Evolutionary conservation across 1,140 invertebrate species (phyloP).

Genomic region (Glomeris maerens): DNA sequence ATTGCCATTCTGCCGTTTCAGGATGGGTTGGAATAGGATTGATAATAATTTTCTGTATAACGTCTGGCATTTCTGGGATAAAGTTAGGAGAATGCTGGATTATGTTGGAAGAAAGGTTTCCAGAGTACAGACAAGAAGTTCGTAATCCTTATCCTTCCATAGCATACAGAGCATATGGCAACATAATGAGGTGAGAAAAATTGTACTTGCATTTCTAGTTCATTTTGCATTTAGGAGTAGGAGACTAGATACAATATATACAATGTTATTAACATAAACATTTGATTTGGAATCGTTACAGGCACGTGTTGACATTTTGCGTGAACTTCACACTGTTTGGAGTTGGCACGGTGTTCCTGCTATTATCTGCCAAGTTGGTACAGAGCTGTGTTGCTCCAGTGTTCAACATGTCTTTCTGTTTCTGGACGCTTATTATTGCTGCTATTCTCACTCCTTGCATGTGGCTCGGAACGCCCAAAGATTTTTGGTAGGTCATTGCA

Average conservation of each 20-base stretch:
- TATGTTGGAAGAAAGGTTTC: slow-evolving; percentile 49
- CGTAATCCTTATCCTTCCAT: slow-evolving; percentile 54
- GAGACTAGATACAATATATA: slow-evolving; percentile 8
- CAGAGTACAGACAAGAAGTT: slow-evolving; percentile 40
- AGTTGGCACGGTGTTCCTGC: slow-evolving; percentile 48
- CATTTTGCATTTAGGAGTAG: too few species aligned
- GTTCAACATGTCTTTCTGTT: slow-evolving; percentile 40
- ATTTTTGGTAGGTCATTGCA: slow-evolving; percentile 48
- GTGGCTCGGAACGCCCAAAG: slow-evolving; percentile 54
- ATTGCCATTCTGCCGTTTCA: slow-evolving; percentile 25
- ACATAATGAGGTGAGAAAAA: slow-evolving; percentile 38
- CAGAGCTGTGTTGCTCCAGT: slow-evolving; percentile 42
- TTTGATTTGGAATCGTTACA: slow-evolving; percentile 20
- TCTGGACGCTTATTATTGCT: slow-evolving; percentile 48
- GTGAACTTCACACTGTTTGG: slow-evolving; percentile 52
- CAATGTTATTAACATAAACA: slow-evolving; percentile 2
- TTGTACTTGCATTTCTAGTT: too few species aligned
- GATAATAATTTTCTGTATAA: slow-evolving; percentile 40
- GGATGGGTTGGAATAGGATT: slow-evolving; percentile 48
- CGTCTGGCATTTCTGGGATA: slow-evolving; percentile 44
- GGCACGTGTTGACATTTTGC: slow-evolving; percentile 35
- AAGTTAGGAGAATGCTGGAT: slow-evolving; percentile 50
- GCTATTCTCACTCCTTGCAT: slow-evolving; percentile 43
- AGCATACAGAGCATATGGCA: slow-evolving; percentile 42
- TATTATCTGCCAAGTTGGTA: slow-evolving; percentile 29